Evolutionary conservation across 2,797 vertebrate genomes (phyloP).

Genomic region (Neosilurus mollespiculum): DNA sequence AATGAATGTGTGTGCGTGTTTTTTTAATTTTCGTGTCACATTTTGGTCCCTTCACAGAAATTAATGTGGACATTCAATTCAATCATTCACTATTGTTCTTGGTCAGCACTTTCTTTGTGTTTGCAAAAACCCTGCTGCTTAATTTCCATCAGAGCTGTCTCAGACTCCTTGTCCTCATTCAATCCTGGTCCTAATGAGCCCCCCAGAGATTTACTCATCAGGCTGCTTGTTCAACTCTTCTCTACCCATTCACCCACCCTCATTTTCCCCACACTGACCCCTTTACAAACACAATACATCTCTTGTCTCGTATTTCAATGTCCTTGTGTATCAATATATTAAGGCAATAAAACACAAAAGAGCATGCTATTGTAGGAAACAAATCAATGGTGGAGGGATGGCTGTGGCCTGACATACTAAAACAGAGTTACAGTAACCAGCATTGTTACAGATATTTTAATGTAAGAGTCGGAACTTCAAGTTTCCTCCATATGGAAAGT

Average conservation of each 20-base stretch:
- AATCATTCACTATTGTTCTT: slow-evolving; percentile 16
- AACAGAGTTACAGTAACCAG: neutral
- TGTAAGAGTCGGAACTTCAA: neutral
- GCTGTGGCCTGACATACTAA: neutral
- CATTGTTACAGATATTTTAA: neutral
- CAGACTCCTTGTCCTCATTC: neutral
- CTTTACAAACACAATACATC: neutral
- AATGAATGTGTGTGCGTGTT: neutral
- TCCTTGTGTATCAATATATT: neutral
- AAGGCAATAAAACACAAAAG: neutral
- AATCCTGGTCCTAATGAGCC: slow-evolving; percentile 27
- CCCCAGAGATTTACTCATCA: neutral
- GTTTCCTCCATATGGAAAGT: neutral
- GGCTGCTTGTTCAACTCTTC: slow-evolving; percentile 1
- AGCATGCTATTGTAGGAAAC: neutral
- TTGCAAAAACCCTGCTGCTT: slow-evolving; percentile 22
- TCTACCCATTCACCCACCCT: neutral
- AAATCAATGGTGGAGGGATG: neutral
- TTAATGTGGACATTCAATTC: slow-evolving; percentile 31
- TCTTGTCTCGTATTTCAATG: neutral
- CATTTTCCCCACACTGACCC: slow-evolving; percentile 23
- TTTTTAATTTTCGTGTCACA: neutral
- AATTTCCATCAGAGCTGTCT: slow-evolving; percentile 36
- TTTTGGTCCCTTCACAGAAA: slow-evolving; percentile 10
- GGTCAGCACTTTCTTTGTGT: slow-evolving; percentile 25